Conservation (phyloP, 2,113 vertebrate species). For the Prinia subflava region DNA sequence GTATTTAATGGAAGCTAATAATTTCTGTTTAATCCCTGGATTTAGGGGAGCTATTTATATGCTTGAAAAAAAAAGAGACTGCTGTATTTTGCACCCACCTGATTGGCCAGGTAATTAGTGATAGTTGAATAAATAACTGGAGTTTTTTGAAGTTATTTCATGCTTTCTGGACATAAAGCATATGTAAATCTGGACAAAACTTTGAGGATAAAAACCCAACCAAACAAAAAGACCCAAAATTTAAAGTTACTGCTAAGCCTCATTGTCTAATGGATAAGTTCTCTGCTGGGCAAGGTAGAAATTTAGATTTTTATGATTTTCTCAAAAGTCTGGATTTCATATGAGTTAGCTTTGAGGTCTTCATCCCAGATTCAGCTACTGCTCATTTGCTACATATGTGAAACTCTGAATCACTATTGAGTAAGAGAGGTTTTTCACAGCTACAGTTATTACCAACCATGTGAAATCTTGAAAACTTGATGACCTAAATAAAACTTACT, state of each 20-base stretch:
- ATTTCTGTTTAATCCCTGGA: not conserved
- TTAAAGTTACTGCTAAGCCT: not conserved
- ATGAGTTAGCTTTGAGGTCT: not conserved
- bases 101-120: not conserved
- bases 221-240: rapidly evolving
- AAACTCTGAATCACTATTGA: not conserved
- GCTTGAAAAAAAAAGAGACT: not conserved
- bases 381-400: not conserved
- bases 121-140: not conserved
- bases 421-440: not conserved
- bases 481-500: not conserved
- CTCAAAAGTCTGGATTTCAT: not conserved
- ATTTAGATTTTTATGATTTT: not conserved
- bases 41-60: not conserved
- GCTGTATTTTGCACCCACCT: not conserved
- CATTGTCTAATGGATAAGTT: not conserved
- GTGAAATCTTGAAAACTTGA: not conserved
- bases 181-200: not conserved
- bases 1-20: not conserved
- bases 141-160: not conserved
- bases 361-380: not conserved
- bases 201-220: not conserved
- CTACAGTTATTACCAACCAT: not conserved
- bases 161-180: not conserved
- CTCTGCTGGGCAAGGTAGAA: not conserved